phyloP scores from a whole-genome alignment of 2,888 invertebrate genomes.

The Colostygia pectinataria region DNA sequence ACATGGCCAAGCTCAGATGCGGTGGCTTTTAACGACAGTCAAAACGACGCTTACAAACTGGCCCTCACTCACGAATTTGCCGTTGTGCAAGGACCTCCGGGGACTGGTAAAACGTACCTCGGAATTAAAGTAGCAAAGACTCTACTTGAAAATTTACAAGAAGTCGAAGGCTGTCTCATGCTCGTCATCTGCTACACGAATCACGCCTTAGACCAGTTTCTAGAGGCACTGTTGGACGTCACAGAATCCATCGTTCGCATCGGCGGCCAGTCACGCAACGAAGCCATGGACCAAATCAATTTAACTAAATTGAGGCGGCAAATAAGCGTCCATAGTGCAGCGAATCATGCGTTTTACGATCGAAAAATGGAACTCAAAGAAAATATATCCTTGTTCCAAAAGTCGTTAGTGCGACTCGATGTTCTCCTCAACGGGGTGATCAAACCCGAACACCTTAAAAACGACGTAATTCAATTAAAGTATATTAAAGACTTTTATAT shows the following conservation, averaged over 20 bases:
- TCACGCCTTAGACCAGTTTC: constrained; percentile 92
- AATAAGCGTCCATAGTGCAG: constrained; percentile 5
- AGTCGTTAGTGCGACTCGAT: constrained; percentile 45
- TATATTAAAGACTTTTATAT: constrained; percentile 40
- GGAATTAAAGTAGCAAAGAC: constrained; percentile 88
- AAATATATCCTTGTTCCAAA: constrained; percentile 41
- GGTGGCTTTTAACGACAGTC: constrained; percentile 85
- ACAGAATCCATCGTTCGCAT: constrained; percentile 85
- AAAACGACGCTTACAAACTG: constrained; percentile 85
- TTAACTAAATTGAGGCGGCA: constrained; percentile 59
- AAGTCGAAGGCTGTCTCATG: constrained; percentile 70
- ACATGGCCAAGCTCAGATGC: constrained; percentile 74
- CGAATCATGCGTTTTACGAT: constrained; percentile 40
- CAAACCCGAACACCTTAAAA: constrained; percentile 32
- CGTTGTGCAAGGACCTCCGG: constrained; percentile 93
- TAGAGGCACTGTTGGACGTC: constrained; percentile 85
- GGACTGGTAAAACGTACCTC: constrained; percentile 92
- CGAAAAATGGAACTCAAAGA: constrained; percentile 44
- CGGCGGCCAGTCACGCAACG: constrained; percentile 86
- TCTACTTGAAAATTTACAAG: constrained; percentile 82
- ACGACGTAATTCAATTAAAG: constrained; percentile 36
- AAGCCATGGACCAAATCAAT: constrained; percentile 65
- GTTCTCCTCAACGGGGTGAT: constrained; percentile 51
- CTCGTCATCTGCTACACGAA: constrained; percentile 92
- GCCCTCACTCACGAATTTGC: constrained; percentile 88